Percentiles rank a stretch among this genome's conserved stretches.
Evolutionary conservation across 2,797 vertebrate species (phyloP).

Genomic region (Melanogrammus aeglefinus): DNA sequence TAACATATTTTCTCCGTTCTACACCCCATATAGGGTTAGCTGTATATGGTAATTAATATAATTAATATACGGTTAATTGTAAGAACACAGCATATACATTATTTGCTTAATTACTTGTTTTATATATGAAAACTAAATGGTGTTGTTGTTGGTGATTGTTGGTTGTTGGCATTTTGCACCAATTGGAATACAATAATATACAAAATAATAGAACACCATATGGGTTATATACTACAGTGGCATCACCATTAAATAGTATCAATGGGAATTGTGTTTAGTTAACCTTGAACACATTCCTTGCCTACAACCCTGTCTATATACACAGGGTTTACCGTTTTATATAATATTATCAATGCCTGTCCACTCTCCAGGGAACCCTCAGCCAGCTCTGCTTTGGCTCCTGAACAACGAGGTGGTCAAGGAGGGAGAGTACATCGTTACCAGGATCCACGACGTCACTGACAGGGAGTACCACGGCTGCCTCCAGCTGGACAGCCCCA

Average conservation of each 20-base stretch:
- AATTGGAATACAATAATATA: too few species aligned
- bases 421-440: constrained; percentile 85
- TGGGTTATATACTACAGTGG: background rate
- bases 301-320: too few species aligned
- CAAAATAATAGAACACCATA: background rate
- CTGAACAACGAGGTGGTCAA: constrained; percentile 73
- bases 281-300: too few species aligned
- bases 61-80: too few species aligned
- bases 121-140: too few species aligned
- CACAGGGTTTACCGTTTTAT: too few species aligned
- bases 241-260: too few species aligned
- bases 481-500: constrained; percentile 93
- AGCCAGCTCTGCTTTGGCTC: constrained; percentile 83
- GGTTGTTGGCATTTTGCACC: too few species aligned
- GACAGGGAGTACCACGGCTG: constrained; percentile 95
- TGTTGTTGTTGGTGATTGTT: background rate
- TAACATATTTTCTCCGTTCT: background rate
- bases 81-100: background rate
- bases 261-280: too few species aligned
- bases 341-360: background rate
- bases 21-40: background rate
- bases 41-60: too few species aligned
- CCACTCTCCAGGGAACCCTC: constrained; percentile 79
- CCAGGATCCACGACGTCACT: constrained; percentile 85
- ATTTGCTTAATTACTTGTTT: background rate